Base-by-base conservation (phyloP, 2,113 vertebrate genomes). In the Rhinichthys klamathensis region DNA sequence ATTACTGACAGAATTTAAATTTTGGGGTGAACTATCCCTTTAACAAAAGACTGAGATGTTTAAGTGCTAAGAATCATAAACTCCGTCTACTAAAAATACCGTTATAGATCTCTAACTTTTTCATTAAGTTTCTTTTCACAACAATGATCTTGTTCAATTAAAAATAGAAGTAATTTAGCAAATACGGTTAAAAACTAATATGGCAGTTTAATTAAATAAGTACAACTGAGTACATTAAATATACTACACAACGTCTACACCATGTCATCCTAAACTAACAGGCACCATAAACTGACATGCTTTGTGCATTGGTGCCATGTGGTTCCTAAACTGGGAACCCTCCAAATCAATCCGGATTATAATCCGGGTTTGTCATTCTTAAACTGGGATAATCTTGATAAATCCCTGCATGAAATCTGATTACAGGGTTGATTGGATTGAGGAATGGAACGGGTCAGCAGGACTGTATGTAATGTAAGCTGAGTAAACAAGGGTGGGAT, bases 401-500 rank as follows among this genome's bases (percentile, higher is more conserved):
- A 94, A 92, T 87, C 90, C 93, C 90, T 92, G 83, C 90, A 92
- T 92, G 88, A 90, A 87, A 88, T 81, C 91, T 91, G 91, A 94
- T 92, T 93, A 92, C 73, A 92, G 91, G 91, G 88, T 88, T 93
- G 91, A 93, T 94, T 88, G 89, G 92, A 94, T 94, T 94, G 89
- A 89, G 87, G 91, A 92, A 89, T 90, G 80, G 41, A 89, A 88
- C 90, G 84, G 90, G 90, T 91, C 86, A 88, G 90, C 90, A 83
- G 91, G 91, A 93, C 91, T 93, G 61, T 27, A 78, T 25, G 16
- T 49, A 74, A 69, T 35, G 61, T 35, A 82, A 51, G 2, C 13
- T 67, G 61, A 74, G 44, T 54, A 69, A 77, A 82, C 25, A 51
- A 49, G 67, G 27, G 2, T 49, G 54, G 70, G 54, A 84, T 38